These are phyloP conservation scores for Dasyprocta punctata DNA, from an alignment of 2,113 vertebrate species.

Conservation along the genomic window DNA sequence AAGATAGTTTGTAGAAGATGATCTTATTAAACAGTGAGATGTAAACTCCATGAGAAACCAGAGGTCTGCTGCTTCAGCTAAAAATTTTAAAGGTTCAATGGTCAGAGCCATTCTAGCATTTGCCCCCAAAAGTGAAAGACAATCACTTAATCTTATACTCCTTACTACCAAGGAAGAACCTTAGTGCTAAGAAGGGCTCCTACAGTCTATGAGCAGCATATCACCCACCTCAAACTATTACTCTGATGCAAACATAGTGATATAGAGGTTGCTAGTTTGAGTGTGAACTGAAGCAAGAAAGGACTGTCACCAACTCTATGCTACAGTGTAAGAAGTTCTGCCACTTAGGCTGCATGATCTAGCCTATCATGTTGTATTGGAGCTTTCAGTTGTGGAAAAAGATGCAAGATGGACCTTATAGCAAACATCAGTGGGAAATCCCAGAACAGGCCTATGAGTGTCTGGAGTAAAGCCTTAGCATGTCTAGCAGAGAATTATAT, in stretches of 20 bases:
- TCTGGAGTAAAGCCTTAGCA: neutral
- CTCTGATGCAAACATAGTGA: neutral
- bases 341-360: neutral
- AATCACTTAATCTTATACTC: neutral
- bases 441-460: neutral
- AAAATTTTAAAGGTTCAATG: neutral
- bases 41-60: neutral
- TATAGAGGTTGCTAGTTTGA: neutral
- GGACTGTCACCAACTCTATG: neutral
- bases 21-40: neutral
- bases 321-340: neutral
- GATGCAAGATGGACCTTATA: neutral
- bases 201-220: neutral
- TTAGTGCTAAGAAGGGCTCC: neutral
- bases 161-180: neutral
- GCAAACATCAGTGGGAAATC: neutral
- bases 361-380: neutral
- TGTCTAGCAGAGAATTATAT: neutral
- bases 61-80: neutral
- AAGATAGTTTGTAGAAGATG: neutral
- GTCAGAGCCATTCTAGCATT: neutral
- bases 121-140: neutral
- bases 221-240: neutral
- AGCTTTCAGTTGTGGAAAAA: constrained; percentile 26
- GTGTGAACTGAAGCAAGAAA: neutral